Conservation (phyloP, 2,113 vertebrate genomes). For the Cyprinus carpio region DNA sequence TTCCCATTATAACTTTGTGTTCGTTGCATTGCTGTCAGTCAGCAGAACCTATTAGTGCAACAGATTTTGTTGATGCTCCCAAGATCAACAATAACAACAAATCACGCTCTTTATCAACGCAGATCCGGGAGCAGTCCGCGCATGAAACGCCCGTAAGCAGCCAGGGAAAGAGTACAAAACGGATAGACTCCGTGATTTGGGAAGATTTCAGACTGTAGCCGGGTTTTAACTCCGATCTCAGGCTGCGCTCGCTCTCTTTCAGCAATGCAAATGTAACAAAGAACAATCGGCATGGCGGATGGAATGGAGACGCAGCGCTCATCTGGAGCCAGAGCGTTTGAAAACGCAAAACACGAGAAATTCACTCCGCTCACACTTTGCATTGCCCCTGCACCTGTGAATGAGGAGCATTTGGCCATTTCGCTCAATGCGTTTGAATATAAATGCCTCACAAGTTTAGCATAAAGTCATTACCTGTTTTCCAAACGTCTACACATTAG, state of each 20-base stretch:
- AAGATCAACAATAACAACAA: conserved; percentile 18
- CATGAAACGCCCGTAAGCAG: conserved; percentile 1
- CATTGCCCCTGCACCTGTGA: not conserved
- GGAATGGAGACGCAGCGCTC: conserved; percentile 77
- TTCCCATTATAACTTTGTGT: not conserved
- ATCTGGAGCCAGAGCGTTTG: conserved; percentile 71
- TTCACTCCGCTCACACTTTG: conserved; percentile 8
- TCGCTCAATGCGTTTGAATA: not conserved
- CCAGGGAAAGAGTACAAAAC: not conserved
- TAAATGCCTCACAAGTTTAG: not conserved
- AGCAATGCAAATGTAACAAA: conserved; percentile 85
- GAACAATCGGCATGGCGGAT: conserved; percentile 93
- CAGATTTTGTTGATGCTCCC: conserved; percentile 2
- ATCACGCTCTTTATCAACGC: not conserved
- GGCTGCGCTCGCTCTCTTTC: conserved; percentile 66
- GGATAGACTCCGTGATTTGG: conserved; percentile 82
- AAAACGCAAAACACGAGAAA: conserved; percentile 39
- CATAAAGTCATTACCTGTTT: conserved; percentile 73
- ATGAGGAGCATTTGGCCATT: not conserved
- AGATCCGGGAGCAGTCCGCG: not conserved
- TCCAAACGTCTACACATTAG: conserved; percentile 76
- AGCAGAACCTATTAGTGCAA: not conserved
- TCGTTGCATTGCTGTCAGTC: not conserved
- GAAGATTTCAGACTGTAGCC: conserved; percentile 79
- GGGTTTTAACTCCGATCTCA: conserved; percentile 94